phyloP scores from a whole-genome alignment of 2,888 invertebrate species.

The Megastigmus dorsalis region DNA sequence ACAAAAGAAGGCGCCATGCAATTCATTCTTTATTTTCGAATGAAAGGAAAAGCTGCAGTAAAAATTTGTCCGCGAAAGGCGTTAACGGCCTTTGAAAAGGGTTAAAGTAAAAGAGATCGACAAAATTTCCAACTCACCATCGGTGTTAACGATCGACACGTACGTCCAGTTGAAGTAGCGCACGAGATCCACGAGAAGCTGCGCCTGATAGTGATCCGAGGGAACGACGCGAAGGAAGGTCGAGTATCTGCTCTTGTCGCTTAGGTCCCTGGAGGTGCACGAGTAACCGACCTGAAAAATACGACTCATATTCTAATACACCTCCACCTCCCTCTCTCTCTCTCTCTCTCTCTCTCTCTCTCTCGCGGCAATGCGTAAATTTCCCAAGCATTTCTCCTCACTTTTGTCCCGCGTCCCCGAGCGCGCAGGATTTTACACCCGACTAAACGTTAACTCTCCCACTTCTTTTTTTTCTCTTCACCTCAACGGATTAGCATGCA shows the following conservation, averaged over 20 bases:
- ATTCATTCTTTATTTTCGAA: too few relatives aligned
- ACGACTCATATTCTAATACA: constrained; percentile 10
- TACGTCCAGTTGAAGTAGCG: constrained; percentile 85
- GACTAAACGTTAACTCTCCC: too few relatives aligned
- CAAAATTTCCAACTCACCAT: constrained; percentile 76
- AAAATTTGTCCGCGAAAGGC: neutral
- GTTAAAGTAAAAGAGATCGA: neutral
- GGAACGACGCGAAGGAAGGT: constrained; percentile 88
- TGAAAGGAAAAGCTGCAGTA: neutral
- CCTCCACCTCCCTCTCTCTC: too few relatives aligned
- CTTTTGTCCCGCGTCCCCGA: too few relatives aligned
- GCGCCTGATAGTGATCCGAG: constrained; percentile 85
- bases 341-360: too few relatives aligned
- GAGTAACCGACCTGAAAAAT: constrained; percentile 83
- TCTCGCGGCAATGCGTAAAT: too few relatives aligned
- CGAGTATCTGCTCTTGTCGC: constrained; percentile 84
- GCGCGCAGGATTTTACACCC: too few relatives aligned
- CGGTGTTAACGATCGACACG: constrained; percentile 84
- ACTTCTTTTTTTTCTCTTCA: too few relatives aligned
- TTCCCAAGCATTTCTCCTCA: too few relatives aligned
- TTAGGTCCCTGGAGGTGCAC: constrained; percentile 84
- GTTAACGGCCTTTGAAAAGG: neutral
- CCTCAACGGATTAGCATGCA: too few relatives aligned
- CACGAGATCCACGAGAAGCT: constrained; percentile 83
- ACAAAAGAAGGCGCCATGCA: too few relatives aligned